These are phyloP conservation scores for Ceuthmochares aereus DNA, from an alignment of 2,113 vertebrate genomes.

Conservation along the genomic window DNA sequence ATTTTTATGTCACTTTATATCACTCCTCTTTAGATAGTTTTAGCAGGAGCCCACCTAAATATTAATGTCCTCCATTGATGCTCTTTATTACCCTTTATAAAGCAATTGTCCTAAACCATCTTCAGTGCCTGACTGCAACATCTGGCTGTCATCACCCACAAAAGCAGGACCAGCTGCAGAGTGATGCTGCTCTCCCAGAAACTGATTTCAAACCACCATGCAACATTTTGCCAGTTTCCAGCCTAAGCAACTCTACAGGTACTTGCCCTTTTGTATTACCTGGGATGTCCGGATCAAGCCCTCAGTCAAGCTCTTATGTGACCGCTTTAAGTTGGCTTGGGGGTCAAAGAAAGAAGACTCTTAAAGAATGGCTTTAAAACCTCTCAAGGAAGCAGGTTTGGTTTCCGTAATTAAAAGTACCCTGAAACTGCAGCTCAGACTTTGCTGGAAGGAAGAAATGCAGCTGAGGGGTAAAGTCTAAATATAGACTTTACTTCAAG, in stretches of 20 bases:
- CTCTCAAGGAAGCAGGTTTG: neutral
- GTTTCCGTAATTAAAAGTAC: neutral
- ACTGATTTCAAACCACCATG: neutral
- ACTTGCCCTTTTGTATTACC: neutral
- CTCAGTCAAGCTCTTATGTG: neutral
- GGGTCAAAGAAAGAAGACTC: neutral
- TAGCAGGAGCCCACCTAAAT: constrained; percentile 12
- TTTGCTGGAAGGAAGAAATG: neutral
- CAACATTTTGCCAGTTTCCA: neutral
- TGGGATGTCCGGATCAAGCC: neutral
- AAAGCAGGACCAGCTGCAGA: neutral
- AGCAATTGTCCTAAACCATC: neutral
- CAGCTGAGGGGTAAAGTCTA: neutral
- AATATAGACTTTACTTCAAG: neutral
- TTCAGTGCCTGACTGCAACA: neutral
- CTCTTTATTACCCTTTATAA: constrained; percentile 16
- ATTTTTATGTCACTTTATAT: constrained; percentile 26
- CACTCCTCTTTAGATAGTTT: neutral
- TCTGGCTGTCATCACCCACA: neutral
- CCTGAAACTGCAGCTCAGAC: neutral
- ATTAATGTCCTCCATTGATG: neutral
- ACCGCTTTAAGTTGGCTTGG: neutral
- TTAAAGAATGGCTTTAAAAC: neutral
- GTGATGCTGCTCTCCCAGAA: neutral
- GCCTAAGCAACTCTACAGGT: neutral